Base-by-base conservation (phyloP, 2,888 invertebrate species). In the Atrina japonica region DNA sequence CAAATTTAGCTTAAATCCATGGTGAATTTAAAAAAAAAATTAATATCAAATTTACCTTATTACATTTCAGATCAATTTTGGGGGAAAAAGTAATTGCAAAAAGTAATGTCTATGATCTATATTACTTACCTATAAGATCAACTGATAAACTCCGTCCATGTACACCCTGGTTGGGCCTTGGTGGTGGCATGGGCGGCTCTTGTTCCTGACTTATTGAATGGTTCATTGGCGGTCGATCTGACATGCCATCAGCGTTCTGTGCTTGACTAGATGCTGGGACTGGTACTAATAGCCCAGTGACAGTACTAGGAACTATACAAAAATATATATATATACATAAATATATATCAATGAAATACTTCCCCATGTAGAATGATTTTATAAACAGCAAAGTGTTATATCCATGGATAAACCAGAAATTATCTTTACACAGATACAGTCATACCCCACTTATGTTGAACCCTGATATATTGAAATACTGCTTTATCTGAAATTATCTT, bases 161-260 rank as follows among this genome's bases (percentile, higher is more conserved):
- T 56, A 71, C 59, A 5, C 35, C 35, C 35, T 73, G 72, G 11
- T 66, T 72, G 2, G 85, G 85, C 58, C 85, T 75, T 7, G 86
- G 86, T 35, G 86, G 86, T n/a, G 84, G 86, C 16, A 76, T 78
- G 3, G 83, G 86, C 3, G 84, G 86, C 30, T 78, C 86, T 43
- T 75, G 75, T n/a, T 75, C 77, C 9, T 60, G 30, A 70, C 73
- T 35, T 7, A 35, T 5, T 35, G 35, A 35, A 5, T 69, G 27
- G 58, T 18, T 35, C 35, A 35, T 5, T 11, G 52, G 63, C 49
- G 50, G 68, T 25, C 73, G 35, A 35, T 35, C 35, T 35, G 35
- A 7, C 35, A 11, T 63, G 23, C 45, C 50, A 14, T 63, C 75
- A 1, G 61, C 56, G 21, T 59, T 67, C 11, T 64, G 73, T 18